A percentile compares a stretch with the other conserved stretches of the same genome.
Conservation (phyloP, 1,140 invertebrate species). For the Papilio machaon region DNA sequence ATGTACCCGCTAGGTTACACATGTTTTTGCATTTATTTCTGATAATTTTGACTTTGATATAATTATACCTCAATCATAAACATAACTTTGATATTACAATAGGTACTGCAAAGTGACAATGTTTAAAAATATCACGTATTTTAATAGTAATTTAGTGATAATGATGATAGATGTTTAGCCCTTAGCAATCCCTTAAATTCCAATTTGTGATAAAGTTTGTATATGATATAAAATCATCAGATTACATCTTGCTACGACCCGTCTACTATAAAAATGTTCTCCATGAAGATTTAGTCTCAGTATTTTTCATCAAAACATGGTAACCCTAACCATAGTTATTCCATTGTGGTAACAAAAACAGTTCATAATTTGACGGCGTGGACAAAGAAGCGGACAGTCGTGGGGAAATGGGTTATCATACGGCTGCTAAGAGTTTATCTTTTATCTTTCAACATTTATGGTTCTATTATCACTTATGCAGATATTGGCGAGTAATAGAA, state of each 20-base stretch:
- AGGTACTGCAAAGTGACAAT: no score
- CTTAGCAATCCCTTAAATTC: no score
- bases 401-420: slow-evolving; percentile 60
- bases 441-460: slow-evolving; percentile 52
- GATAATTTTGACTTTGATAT: not conserved
- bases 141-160: no score
- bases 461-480: slow-evolving; percentile 44
- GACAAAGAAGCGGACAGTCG: slow-evolving; percentile 52
- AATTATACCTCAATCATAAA: no score
- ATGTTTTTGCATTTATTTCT: not conserved
- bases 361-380: slow-evolving; percentile 37
- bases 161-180: no score
- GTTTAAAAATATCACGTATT: no score
- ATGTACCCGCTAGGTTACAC: slow-evolving; percentile 39
- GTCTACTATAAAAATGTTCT: no score
- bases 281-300: not conserved
- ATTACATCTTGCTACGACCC: no score
- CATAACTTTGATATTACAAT: no score
- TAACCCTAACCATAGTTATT: slow-evolving; percentile 3
- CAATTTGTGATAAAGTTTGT: no score
- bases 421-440: slow-evolving; percentile 33
- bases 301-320: not conserved
- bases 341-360: slow-evolving; percentile 38
- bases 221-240: no score
- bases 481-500: slow-evolving; percentile 29